Percentiles rank a stretch among this genome's conserved stretches.
Evolutionary conservation across 2,797 vertebrate species (phyloP).

Genomic region (Eleutherodactylus coqui): DNA sequence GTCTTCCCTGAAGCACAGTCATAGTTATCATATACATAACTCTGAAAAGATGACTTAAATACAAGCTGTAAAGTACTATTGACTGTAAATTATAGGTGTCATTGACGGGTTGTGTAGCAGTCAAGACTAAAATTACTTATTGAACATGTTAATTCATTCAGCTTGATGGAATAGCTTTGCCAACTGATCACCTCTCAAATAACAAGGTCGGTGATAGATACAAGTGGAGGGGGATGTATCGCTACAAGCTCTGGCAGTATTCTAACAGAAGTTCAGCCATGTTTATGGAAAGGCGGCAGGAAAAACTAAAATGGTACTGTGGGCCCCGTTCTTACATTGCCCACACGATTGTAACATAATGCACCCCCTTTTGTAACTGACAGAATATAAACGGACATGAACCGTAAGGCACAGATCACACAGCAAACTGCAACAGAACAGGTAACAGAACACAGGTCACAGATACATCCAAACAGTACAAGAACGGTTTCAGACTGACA

Average conservation of each 20-base stretch:
- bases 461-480: no score
- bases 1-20: background rate
- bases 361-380: no score
- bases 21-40: slow-evolving; percentile 30
- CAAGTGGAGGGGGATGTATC: background rate
- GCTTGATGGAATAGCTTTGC: background rate
- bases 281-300: background rate
- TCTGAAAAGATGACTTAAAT: slow-evolving; percentile 13
- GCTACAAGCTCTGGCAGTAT: background rate
- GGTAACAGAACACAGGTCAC: no score
- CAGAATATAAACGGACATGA: no score
- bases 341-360: no score
- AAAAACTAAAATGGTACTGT: no score
- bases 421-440: no score
- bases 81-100: background rate
- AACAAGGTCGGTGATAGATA: background rate
- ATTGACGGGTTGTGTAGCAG: background rate
- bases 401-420: no score
- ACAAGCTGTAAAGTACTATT: background rate
- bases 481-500: no score
- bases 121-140: slow-evolving; percentile 17
- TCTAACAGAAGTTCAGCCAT: background rate
- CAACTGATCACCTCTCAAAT: background rate
- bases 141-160: background rate
- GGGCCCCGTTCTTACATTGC: no score